phyloP scores from a whole-genome alignment of 2,888 invertebrate genomes.

The Dasysyrphus albostriatus region DNA sequence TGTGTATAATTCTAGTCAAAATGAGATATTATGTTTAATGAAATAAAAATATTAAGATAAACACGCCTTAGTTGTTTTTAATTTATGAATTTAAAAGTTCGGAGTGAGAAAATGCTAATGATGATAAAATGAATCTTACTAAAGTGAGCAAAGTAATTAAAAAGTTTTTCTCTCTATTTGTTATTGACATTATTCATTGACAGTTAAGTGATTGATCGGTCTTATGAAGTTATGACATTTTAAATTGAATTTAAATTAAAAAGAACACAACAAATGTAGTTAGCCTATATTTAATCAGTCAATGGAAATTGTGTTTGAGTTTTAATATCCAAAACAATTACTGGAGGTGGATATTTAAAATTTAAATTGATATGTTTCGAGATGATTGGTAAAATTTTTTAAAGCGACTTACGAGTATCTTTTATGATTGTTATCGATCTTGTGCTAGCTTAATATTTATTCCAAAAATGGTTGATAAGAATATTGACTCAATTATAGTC shows the following conservation, averaged over 20 bases:
- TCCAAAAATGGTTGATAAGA: too few relatives aligned
- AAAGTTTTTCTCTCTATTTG: neutral
- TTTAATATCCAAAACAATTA: neutral
- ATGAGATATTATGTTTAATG: neutral
- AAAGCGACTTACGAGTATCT: too few relatives aligned
- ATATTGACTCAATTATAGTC: too few relatives aligned
- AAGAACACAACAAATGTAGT: neutral
- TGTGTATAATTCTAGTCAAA: neutral
- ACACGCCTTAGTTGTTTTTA: neutral
- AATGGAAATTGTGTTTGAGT: neutral
- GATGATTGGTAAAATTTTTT: too few relatives aligned
- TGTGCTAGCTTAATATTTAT: too few relatives aligned
- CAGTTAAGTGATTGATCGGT: conserved; percentile 7
- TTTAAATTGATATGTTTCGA: neutral
- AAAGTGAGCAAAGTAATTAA: neutral
- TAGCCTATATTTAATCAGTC: neutral
- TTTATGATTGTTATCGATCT: too few relatives aligned
- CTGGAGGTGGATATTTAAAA: too few relatives aligned
- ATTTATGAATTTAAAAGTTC: neutral
- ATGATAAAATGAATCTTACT: conserved; percentile 4
- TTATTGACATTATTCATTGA: neutral
- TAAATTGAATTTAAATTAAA: conserved; percentile 24
- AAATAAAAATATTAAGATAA: neutral
- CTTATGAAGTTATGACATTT: conserved; percentile 15
- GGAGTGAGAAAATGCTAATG: conserved; percentile 3